Evolutionary conservation across 2,797 vertebrate genomes (phyloP).

Genomic region (Urosaurus nigricauda): DNA sequence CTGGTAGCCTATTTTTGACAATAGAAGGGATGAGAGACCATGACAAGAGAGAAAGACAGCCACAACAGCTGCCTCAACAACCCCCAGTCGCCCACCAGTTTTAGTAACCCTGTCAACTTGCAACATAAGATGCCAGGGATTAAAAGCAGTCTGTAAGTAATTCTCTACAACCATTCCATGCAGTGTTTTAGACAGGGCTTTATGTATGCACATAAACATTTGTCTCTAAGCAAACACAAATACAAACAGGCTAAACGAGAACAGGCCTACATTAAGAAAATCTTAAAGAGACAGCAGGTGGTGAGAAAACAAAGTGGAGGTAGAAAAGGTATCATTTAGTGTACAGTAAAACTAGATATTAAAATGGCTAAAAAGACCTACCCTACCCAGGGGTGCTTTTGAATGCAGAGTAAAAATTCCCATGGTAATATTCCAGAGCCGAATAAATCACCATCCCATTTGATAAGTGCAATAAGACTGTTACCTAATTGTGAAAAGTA

Average conservation of each 20-base stretch:
- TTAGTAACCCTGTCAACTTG: constrained; percentile 28
- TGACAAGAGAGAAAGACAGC: constrained; percentile 10
- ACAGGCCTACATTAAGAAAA: not conserved
- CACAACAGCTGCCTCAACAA: constrained; percentile 7
- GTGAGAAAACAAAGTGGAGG: not conserved
- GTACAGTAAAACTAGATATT: not conserved
- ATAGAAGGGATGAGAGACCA: not conserved
- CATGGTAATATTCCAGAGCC: constrained; percentile 60
- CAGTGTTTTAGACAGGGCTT: rapidly evolving
- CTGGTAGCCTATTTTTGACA: not conserved
- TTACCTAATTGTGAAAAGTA: constrained; percentile 66
- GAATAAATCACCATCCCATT: constrained; percentile 59
- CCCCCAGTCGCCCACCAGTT: constrained; percentile 8
- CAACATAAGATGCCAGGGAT: constrained; percentile 14
- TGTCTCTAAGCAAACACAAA: not conserved
- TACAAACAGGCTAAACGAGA: not conserved
- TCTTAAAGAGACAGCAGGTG: not conserved
- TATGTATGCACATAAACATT: not conserved
- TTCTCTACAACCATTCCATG: not conserved
- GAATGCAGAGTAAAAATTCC: constrained; percentile 54
- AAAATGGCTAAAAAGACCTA: not conserved
- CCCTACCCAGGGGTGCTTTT: constrained; percentile 12
- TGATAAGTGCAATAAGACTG: constrained; percentile 56
- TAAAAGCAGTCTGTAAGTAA: not conserved
- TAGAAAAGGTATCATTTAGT: not conserved